Conservation (phyloP, 2,797 vertebrate genomes). For the Melopsittacus undulatus region DNA sequence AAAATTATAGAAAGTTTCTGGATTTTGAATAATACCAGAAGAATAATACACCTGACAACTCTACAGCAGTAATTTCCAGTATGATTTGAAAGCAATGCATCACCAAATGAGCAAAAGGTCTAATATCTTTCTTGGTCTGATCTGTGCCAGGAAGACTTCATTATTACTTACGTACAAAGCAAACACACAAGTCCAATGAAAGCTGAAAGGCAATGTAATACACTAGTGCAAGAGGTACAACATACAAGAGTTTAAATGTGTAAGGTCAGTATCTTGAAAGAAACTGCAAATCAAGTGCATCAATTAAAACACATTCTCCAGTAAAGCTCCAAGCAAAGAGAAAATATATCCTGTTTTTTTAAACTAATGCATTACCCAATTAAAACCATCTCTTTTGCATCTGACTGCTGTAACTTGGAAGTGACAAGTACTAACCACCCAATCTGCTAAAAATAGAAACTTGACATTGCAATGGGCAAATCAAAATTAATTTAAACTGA, state of each 20-base stretch:
- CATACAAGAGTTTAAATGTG: neutral
- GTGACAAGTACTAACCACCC: neutral
- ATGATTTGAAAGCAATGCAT: neutral
- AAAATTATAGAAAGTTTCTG: slow-evolving; percentile 27
- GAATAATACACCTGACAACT: neutral
- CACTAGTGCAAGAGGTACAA: neutral
- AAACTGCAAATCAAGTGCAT: neutral
- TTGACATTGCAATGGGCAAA: neutral
- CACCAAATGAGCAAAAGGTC: neutral
- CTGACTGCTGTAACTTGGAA: neutral
- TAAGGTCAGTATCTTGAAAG: neutral
- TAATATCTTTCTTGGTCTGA: neutral
- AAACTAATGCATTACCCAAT: neutral
- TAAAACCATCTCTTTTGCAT: neutral
- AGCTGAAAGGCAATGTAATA: slow-evolving; percentile 7
- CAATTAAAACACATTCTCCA: neutral
- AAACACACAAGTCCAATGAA: neutral
- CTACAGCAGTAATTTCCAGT: neutral
- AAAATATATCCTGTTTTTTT: neutral
- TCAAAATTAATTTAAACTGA: neutral
- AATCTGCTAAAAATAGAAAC: neutral
- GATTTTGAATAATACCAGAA: slow-evolving; percentile 10
- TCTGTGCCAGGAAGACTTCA: neutral
- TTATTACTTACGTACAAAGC: neutral
- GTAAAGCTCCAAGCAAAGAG: neutral